Evolutionary conservation across 2,888 invertebrate species (phyloP), one percentile per base, ranked within the genome.

Genomic region (Terebella lapidaria): DNA sequence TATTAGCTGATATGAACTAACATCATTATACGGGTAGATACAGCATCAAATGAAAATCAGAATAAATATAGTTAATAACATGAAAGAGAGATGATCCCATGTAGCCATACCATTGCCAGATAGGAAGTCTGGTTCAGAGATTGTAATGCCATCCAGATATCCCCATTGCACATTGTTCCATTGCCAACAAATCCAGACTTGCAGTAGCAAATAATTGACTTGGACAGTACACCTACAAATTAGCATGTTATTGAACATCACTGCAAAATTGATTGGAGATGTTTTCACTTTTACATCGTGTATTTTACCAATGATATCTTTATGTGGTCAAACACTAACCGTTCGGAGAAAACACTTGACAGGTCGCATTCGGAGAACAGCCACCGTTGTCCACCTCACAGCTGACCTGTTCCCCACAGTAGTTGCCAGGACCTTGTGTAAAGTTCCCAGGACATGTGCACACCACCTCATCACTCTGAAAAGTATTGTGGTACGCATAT

Each of bases 381-480:
- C 47, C 56, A 28, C 56, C 56, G 27, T 56, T 56, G 45, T 56
- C 29, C n/a, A 56, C 24, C 20, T 46, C 46, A 46, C 56, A 56
- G 26, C 25, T 42, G n/a, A 28, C 25, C 10, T n/a, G 10, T 27
- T 2, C 20, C 18, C 1, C 10, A 28, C 53, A 53, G n/a, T 27
- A 53, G n/a, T n/a, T n/a, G n/a, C n/a, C n/a, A n/a, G n/a, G n/a
- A n/a, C n/a, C n/a, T n/a, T n/a, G n/a, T n/a, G n/a, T n/a, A n/a
- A n/a, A n/a, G n/a, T n/a, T n/a, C n/a, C n/a, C n/a, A n/a, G n/a
- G n/a, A n/a, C n/a, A n/a, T n/a, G n/a, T n/a, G n/a, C n/a, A n/a
- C n/a, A n/a, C n/a, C n/a, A n/a, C n/a, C n/a, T n/a, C n/a, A n/a
- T n/a, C n/a, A n/a, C n/a, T n/a, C n/a, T n/a, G n/a, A n/a, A n/a